phyloP scores from a whole-genome alignment of 2,797 vertebrate species.

The Perdix hodgsoniae region DNA sequence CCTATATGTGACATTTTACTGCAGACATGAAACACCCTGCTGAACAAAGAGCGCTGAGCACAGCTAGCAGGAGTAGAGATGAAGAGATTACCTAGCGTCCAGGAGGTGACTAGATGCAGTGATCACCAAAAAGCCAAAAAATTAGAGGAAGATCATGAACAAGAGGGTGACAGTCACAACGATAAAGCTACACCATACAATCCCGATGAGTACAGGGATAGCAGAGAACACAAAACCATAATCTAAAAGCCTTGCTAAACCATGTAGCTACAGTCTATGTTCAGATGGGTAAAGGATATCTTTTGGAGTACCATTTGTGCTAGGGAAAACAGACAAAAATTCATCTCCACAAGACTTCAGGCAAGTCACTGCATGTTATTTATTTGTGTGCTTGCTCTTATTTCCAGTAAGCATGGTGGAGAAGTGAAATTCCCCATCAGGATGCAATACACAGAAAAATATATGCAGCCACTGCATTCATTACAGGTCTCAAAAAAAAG shows the following conservation, averaged over 20 bases:
- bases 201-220: neutral
- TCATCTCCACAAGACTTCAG: neutral
- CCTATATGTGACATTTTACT: neutral
- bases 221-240: neutral
- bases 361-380: neutral
- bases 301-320: neutral
- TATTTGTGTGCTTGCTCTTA: neutral
- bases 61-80: neutral
- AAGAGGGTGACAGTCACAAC: neutral
- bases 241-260: neutral
- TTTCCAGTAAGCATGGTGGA: neutral
- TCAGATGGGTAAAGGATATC: neutral
- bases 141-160: neutral
- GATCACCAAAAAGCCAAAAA: neutral
- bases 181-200: neutral
- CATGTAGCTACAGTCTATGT: neutral
- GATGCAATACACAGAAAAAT: neutral
- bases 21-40: neutral
- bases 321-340: constrained; percentile 26
- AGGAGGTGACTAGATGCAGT: neutral
- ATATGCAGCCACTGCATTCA: neutral
- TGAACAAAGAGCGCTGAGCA: neutral
- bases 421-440: neutral
- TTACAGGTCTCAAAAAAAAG: neutral
- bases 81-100: neutral